Conservation (phyloP, 2,113 vertebrate genomes). For the Zapornia atra region DNA sequence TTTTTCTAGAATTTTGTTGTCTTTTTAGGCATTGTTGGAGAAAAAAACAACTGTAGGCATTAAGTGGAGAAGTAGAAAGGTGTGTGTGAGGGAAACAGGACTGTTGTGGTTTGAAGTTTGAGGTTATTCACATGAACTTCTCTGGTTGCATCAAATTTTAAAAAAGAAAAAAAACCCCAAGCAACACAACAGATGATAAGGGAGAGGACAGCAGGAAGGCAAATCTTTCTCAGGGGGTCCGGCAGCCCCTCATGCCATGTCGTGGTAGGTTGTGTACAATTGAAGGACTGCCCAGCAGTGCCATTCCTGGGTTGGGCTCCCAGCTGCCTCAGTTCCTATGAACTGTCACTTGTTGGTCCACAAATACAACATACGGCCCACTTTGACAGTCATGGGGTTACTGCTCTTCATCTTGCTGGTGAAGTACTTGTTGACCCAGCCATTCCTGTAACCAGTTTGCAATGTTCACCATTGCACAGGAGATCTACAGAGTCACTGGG, state of each 20-base stretch:
- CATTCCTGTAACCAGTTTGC: neutral
- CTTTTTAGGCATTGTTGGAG: neutral
- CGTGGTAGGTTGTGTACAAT: too few relatives aligned
- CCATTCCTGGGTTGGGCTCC: neutral
- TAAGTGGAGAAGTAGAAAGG: neutral
- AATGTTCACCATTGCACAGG: neutral
- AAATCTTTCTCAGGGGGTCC: neutral
- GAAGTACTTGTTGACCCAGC: neutral
- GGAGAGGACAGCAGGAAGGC: neutral
- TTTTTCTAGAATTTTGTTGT: neutral
- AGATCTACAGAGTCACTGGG: accelerated
- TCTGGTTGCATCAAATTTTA: neutral
- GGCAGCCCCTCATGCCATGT: too few relatives aligned
- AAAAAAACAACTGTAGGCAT: neutral
- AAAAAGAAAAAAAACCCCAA: neutral
- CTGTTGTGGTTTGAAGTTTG: neutral
- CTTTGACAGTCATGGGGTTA: neutral
- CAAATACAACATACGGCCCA: neutral
- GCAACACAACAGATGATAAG: neutral
- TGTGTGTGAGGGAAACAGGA: neutral
- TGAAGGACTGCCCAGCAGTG: too few relatives aligned
- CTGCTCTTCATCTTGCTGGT: neutral
- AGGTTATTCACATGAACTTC: neutral
- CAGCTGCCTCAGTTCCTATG: neutral
- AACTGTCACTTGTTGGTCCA: neutral